Percentiles rank a stretch among this genome's conserved stretches.
These are phyloP conservation scores for Cherax destructor DNA, from an alignment of 1,140 invertebrate species.

Conservation along the genomic window DNA sequence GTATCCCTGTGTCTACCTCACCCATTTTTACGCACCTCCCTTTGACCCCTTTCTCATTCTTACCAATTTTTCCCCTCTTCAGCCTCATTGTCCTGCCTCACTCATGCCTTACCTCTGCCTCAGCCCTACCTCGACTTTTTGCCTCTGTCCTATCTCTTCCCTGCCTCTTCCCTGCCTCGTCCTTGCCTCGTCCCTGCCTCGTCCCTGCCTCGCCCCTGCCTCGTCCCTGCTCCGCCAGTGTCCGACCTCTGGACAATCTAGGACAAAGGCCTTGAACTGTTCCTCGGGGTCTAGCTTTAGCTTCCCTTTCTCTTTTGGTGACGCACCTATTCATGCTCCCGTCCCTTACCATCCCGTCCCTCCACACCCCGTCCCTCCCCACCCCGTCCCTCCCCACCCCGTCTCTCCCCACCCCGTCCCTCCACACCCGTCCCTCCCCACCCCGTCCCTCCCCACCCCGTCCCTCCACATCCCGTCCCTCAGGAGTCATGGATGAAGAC, in stretches of 20 bases:
- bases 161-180: background rate
- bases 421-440: background rate
- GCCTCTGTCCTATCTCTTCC: background rate
- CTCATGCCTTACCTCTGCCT: background rate
- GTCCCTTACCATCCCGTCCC: background rate
- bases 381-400: background rate
- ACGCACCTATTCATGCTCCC: background rate
- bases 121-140: background rate
- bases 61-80: background rate
- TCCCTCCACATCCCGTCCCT: background rate
- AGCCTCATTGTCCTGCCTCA: background rate
- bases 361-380: background rate
- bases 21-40: background rate
- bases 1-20: too few species aligned
- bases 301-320: constrained; percentile 6
- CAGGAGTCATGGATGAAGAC: too few species aligned
- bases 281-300: background rate
- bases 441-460: too few species aligned
- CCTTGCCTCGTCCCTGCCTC: too few species aligned
- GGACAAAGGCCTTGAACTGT: background rate
- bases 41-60: background rate
- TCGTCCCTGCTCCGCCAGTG: background rate
- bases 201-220: too few species aligned
- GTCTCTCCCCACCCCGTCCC: background rate
- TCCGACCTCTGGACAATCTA: background rate